Base-by-base conservation (phyloP, 2,797 vertebrate species). In the Limnodromus scolopaceus region DNA sequence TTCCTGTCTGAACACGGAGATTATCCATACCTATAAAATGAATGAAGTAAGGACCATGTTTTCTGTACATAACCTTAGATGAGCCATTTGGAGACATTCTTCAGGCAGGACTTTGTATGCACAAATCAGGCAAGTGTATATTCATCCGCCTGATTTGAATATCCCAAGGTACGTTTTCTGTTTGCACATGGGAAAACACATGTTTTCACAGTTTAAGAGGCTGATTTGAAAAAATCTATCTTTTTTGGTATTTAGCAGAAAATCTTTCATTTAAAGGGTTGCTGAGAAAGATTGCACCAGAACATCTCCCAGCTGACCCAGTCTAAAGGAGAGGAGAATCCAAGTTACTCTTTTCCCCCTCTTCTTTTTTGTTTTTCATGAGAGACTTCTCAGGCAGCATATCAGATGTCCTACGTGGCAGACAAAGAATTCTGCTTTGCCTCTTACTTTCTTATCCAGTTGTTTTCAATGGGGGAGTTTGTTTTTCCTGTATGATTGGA, bases 401-500 rank as follows among this genome's bases (percentile, higher is more conserved):
- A 74, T 92, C 85, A 76, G 28, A 79, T 69, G 36, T 77, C 64
- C 84, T 85, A 11, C 0, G 0, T 75, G 53, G 57, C 49, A 71
- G 36, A 68, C 39, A 66, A 94, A 82, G 41, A 87, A 39, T 77
- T 72, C 45, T 76, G 24, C 75, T 96, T 88, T 3, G 4, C 64
- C 55, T 70, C 70, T 79, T 82, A 38, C 11, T 74, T 94, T 92
- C 70, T 84, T 85, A 84, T 64, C 60, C 71, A 61, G 38, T 94
- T 92, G 36, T 94, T 97, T 96, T 70, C 81, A 63, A 10, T 54
- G 39, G 71, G 32, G 61, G 54, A 92, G 57, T 86, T 87, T 89
- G 85, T 84, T 97, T 96, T 96, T 86, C 92, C 86, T 93, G 43
- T 80, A 51, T 90, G 66, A 72, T 64, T 68, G 89, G 49, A 96